Conservation (phyloP, 2,797 vertebrate species). For the Alosa sapidissima region DNA sequence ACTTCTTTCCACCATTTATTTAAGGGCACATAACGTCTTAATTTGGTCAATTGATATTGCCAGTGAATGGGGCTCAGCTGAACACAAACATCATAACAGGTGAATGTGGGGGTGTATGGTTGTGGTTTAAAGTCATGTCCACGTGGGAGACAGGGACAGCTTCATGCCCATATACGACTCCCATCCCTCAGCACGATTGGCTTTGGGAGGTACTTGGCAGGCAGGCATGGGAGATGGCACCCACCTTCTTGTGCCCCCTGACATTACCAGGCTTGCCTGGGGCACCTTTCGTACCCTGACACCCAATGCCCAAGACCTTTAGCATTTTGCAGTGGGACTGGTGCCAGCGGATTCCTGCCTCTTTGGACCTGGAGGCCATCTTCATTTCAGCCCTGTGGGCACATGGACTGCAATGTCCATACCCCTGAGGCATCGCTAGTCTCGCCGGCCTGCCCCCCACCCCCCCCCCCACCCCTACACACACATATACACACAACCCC, state of each 20-base stretch:
- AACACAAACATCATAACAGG: not conserved
- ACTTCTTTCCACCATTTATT: too few species aligned
- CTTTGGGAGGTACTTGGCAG: not conserved
- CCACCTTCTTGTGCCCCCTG: slow-evolving; percentile 38
- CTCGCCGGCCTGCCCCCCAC: not conserved
- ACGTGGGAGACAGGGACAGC: not conserved
- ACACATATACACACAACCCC: not conserved
- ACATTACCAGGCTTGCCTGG: slow-evolving; percentile 58
- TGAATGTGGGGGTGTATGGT: not conserved
- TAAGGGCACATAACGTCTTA: not conserved
- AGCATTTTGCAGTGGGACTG: slow-evolving; percentile 59
- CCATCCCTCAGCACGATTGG: not conserved
- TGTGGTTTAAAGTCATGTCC: not conserved
- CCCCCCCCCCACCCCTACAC: not conserved
- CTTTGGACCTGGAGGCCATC: not conserved
- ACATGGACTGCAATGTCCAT: not conserved
- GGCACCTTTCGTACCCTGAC: slow-evolving; percentile 55
- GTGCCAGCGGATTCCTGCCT: slow-evolving; percentile 32
- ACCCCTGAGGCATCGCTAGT: not conserved
- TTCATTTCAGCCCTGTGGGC: not conserved
- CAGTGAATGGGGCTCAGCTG: not conserved
- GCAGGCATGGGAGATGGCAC: slow-evolving; percentile 15
- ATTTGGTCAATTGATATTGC: not conserved
- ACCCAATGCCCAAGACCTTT: slow-evolving; percentile 71
- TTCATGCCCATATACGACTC: not conserved